These are phyloP conservation scores for Etheostoma spectabile DNA, from an alignment of 2,113 vertebrate species.

Conservation along the genomic window DNA sequence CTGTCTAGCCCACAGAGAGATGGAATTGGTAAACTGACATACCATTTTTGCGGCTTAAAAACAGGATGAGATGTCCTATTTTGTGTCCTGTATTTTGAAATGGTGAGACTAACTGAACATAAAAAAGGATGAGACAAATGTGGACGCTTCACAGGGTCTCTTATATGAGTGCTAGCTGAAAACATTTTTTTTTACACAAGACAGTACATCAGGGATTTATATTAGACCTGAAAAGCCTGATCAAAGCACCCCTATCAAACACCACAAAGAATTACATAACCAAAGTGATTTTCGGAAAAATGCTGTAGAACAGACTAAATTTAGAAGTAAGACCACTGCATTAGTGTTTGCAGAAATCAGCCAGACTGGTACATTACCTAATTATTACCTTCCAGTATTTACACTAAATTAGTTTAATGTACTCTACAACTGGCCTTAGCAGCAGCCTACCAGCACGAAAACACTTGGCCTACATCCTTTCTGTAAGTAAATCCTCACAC, in stretches of 20 bases:
- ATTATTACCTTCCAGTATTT: conserved; percentile 12
- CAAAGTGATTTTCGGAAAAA: neutral
- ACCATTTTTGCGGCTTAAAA: conserved; percentile 32
- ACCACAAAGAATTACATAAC: conserved; percentile 11
- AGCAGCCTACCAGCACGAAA: conserved; percentile 9
- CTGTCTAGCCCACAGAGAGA: conserved; percentile 9
- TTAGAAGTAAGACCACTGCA: neutral
- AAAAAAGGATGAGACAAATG: conserved; percentile 17
- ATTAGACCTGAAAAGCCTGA: conserved; percentile 28
- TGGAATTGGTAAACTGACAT: neutral
- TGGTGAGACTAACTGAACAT: neutral
- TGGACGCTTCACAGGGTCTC: neutral
- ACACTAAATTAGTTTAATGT: neutral
- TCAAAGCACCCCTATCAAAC: conserved; percentile 33
- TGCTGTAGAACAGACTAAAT: conserved; percentile 7
- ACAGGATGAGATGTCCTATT: neutral
- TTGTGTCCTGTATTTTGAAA: neutral
- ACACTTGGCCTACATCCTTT: neutral
- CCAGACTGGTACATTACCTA: neutral
- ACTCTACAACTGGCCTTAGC: neutral
- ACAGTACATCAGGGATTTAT: conserved; percentile 11
- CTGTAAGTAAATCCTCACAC: conserved; percentile 17
- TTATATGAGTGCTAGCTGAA: neutral
- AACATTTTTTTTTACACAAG: neutral
- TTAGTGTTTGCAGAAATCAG: conserved; percentile 16